A percentile compares a stretch with the other conserved stretches of the same genome.
phyloP scores from a whole-genome alignment of 2,113 vertebrate genomes.

The Xenus cinereus region DNA sequence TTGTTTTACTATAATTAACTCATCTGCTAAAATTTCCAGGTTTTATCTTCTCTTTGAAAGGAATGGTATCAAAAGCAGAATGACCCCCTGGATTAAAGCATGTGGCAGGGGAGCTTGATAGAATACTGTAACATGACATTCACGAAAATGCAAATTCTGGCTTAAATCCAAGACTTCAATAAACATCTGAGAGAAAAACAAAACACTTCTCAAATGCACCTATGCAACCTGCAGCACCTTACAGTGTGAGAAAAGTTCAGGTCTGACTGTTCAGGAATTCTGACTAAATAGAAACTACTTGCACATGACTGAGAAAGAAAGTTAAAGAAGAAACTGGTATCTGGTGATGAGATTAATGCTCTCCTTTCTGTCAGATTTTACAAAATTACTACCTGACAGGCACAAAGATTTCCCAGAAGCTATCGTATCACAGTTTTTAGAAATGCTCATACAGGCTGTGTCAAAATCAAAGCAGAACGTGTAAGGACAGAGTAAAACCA shows the following conservation, averaged over 20 bases:
- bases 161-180: background rate
- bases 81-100: background rate
- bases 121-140: background rate
- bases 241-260: background rate
- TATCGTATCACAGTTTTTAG: background rate
- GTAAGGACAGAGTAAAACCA: background rate
- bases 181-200: background rate
- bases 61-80: background rate
- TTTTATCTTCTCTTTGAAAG: background rate
- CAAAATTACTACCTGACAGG: background rate
- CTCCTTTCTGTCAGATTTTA: background rate
- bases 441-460: fast-evolving
- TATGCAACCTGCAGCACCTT: background rate
- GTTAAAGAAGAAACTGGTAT: background rate
- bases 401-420: constrained; percentile 22
- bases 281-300: background rate
- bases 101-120: background rate
- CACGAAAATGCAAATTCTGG: background rate
- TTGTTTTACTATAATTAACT: background rate
- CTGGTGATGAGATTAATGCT: background rate
- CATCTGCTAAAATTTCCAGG: background rate
- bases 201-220: background rate
- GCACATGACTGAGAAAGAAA: constrained; percentile 25
- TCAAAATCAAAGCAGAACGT: background rate
- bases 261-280: constrained; percentile 44